A percentile compares a stretch with the other conserved stretches of the same genome.
Evolutionary conservation across 2,113 vertebrate genomes (phyloP).

Genomic region (Sminthopsis crassicaudata): DNA sequence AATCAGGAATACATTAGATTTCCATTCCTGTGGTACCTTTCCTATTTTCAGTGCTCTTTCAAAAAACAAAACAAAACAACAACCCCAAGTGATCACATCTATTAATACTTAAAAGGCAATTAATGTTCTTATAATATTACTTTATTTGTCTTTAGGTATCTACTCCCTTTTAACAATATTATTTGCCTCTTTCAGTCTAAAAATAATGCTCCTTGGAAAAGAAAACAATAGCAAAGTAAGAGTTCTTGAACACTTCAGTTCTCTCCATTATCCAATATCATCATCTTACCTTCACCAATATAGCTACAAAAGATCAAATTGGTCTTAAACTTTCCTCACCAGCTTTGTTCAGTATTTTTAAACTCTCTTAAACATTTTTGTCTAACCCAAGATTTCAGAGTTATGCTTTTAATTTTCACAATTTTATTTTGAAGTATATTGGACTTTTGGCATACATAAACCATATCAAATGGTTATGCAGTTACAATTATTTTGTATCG

Average conservation of each 20-base stretch:
- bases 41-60: neutral
- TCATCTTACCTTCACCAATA: neutral
- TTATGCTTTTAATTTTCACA: conserved; percentile 30
- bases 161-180: neutral
- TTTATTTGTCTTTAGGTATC: neutral
- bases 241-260: neutral
- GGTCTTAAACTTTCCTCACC: conserved; percentile 29
- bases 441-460: neutral
- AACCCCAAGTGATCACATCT: neutral
- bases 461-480: conserved; percentile 11
- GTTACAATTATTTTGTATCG: neutral
- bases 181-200: neutral
- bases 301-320: neutral
- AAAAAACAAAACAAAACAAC: neutral
- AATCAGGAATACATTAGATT: no score
- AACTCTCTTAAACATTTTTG: conserved; percentile 48
- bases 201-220: neutral
- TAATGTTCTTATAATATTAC: neutral
- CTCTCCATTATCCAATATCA: neutral
- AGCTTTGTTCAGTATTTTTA: conserved; percentile 29
- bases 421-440: conserved; percentile 41
- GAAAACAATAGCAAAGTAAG: neutral
- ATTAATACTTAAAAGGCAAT: neutral
- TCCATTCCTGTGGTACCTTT: no score
- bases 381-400: neutral